phyloP scores from a whole-genome alignment of 2,113 vertebrate species.

The Cottus gobio region DNA sequence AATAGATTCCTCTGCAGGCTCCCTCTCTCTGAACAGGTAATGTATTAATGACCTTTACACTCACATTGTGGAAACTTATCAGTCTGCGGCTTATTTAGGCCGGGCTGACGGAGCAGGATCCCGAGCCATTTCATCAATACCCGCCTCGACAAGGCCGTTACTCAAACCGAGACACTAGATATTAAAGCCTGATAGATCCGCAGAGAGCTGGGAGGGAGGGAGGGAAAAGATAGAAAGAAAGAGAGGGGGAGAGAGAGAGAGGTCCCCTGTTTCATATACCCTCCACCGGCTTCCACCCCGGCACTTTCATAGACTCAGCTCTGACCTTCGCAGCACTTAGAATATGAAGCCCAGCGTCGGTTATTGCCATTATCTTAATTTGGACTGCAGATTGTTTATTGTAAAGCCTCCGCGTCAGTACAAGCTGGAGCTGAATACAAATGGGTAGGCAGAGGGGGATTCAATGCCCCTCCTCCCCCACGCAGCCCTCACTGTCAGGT shows the following conservation, averaged over 20 bases:
- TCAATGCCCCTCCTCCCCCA: slow-evolving; percentile 5
- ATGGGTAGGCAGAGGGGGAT: slow-evolving; percentile 49
- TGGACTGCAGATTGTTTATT: slow-evolving; percentile 81
- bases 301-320: slow-evolving; percentile 71
- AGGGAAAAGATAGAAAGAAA: slow-evolving; percentile 43
- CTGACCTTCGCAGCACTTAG: slow-evolving; percentile 85
- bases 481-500: slow-evolving; percentile 25
- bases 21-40: slow-evolving; percentile 78
- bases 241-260: slow-evolving; percentile 41
- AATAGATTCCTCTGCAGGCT: slow-evolving; percentile 76
- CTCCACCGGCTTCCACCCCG: slow-evolving; percentile 45
- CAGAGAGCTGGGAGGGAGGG: slow-evolving; percentile 38
- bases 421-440: slow-evolving; percentile 71
- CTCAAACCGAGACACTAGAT: slow-evolving; percentile 82
- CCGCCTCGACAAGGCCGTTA: slow-evolving; percentile 81
- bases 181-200: slow-evolving; percentile 85
- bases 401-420: slow-evolving; percentile 67
- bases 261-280: slow-evolving; percentile 53
- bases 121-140: slow-evolving; percentile 83
- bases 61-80: slow-evolving; percentile 84
- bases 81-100: slow-evolving; percentile 83
- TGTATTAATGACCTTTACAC: slow-evolving; percentile 87
- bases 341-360: slow-evolving; percentile 78
- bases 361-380: slow-evolving; percentile 86
- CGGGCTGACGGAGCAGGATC: slow-evolving; percentile 81